Evolutionary conservation across 1,140 invertebrate species (phyloP).

Genomic region (Euschistus heros): DNA sequence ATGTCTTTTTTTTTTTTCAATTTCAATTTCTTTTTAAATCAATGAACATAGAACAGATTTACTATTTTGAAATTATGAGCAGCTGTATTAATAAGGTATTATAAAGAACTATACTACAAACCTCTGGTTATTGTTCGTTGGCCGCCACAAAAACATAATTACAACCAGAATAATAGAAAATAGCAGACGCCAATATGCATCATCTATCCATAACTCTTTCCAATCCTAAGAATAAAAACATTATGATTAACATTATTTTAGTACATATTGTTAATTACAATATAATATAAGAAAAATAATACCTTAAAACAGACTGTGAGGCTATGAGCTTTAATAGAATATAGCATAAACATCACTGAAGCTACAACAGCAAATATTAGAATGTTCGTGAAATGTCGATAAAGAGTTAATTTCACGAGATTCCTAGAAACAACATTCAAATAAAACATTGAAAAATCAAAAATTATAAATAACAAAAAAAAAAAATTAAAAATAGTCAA

Average conservation of each 20-base stretch:
- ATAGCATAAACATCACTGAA: slow-evolving; percentile 84
- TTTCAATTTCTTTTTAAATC: too few relatives aligned
- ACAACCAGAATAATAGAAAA: slow-evolving; percentile 78
- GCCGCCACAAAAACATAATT: slow-evolving; percentile 90
- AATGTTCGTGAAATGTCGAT: slow-evolving; percentile 87
- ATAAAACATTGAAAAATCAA: too few relatives aligned
- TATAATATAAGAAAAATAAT: neutral
- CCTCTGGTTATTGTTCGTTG: slow-evolving; percentile 88
- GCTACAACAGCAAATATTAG: slow-evolving; percentile 80
- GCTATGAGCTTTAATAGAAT: slow-evolving; percentile 71
- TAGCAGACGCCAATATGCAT: slow-evolving; percentile 87
- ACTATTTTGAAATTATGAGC: too few relatives aligned
- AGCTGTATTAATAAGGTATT: neutral
- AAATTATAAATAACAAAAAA: too few relatives aligned
- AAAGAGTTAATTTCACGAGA: slow-evolving; percentile 78
- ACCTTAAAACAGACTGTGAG: slow-evolving; percentile 51
- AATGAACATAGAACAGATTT: too few relatives aligned
- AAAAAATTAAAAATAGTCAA: too few relatives aligned
- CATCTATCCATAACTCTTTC: slow-evolving; percentile 85
- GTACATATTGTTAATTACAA: neutral
- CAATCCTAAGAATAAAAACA: slow-evolving; percentile 51
- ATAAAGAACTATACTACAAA: slow-evolving; percentile 23
- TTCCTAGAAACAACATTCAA: slow-evolving; percentile 45
- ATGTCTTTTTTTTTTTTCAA: too few relatives aligned
- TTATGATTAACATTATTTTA: neutral